Base-by-base conservation (phyloP, 1,140 invertebrate species). In the Trichonephila clavipes region DNA sequence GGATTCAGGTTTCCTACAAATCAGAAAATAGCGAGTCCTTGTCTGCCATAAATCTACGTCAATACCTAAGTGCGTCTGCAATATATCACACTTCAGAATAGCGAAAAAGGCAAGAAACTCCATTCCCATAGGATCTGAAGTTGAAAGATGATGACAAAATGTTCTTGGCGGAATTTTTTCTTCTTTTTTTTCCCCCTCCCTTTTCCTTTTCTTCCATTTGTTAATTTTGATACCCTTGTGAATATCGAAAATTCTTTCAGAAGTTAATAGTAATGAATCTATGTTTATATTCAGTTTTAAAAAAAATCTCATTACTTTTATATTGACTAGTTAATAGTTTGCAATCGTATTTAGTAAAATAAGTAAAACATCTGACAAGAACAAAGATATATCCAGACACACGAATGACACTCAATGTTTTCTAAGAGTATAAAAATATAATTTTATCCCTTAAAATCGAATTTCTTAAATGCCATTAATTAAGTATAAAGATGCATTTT, bases 11-110 rank as follows among this genome's bases (percentile, higher is more conserved):
- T 64, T 88, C 28, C 86, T 88, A 58, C 86, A 88, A 88, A 88
- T 88, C 86, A 88, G 86, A 88, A 88, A 88, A 88, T 88, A 88
- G 86, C 86, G 59, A 62, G 86, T 64, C 62, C 86, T 88, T 88
- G 59, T 64, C 62, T 7, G 86, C 62, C 34, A 88, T 88, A 66
- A 61, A 64, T 88, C 86, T 88, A 40, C 86, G 86, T 88, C 86
- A 88, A 44, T 64, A n/a, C 61, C 86, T 85, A 61, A 85, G 83
- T 85, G 83, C 58, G 86, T 64, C 59, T 64, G 86, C 86, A 10
- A 88, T 88, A 21, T 10, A 88, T 88, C 86, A 88, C 86, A 83
- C 82, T 83, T 83, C 44, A 59, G 82, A 24, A 21, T 28, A 18
- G 72, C 72, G 66, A 69, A 69, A 69, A 69, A 69, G 66, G n/a